phyloP scores from a whole-genome alignment of 2,113 vertebrate genomes.

The Otolemur garnettii region DNA sequence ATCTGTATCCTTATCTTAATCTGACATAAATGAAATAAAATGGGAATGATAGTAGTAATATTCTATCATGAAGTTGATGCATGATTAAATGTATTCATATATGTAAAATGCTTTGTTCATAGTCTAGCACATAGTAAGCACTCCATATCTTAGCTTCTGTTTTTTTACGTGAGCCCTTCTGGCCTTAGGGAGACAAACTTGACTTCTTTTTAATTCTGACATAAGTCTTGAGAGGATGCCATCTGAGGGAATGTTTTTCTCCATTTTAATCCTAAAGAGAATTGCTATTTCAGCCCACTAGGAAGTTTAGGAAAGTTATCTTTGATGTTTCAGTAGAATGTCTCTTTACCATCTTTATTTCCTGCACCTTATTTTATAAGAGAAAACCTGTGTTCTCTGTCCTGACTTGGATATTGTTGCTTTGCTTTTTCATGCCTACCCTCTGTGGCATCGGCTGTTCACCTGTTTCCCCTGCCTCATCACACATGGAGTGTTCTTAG shows the following conservation, averaged over 20 bases:
- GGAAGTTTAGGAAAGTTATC: constrained; percentile 22
- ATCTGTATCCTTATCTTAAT: no score
- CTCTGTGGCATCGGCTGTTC: not conserved
- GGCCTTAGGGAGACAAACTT: not conserved
- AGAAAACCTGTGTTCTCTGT: not conserved
- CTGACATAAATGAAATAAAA: not conserved
- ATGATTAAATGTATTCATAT: not conserved
- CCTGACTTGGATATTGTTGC: not conserved
- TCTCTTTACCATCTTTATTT: not conserved
- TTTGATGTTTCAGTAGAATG: not conserved
- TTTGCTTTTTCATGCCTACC: not conserved
- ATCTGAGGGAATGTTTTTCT: not conserved
- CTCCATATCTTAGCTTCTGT: not conserved
- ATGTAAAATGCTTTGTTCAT: not conserved
- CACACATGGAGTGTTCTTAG: not conserved
- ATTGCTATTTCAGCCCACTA: not conserved
- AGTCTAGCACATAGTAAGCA: not conserved
- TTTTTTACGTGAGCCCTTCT: not conserved
- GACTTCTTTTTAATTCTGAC: not conserved
- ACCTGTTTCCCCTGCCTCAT: not conserved
- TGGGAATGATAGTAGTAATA: not conserved
- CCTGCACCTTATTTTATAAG: not conserved
- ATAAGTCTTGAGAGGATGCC: not conserved
- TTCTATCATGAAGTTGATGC: not conserved
- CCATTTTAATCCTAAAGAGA: constrained; percentile 30